Evolutionary conservation across 1,140 invertebrate species (phyloP), one percentile per base, ranked within the genome.

Genomic region (Cotesia vestalis): DNA sequence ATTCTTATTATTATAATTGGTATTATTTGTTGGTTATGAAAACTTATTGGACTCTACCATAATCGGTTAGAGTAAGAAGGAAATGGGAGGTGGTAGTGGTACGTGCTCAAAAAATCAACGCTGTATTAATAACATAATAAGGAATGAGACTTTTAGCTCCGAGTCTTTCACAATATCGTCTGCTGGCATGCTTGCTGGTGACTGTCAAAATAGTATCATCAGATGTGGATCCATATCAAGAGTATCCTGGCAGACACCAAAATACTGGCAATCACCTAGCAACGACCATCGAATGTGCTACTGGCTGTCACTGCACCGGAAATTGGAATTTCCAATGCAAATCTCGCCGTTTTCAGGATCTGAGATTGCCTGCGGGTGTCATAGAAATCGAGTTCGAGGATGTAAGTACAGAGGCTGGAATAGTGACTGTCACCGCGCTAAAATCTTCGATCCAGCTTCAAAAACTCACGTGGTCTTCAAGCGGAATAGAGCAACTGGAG

Each of bases 381-480:
- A 69, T 38, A 8, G 76, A 77, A 6, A 78, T 84, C 1, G 63
- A 62, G 0, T 20, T 84, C 35, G 75, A 52, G 17, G 59, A 76
- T 11, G 80, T 84, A 3, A 12, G 34, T 1, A 72, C 72, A 0
- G 11, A 27, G 1, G 72, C 72, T 1, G 64, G 68, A 5, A 74
- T 66, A 5, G 67, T 84, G 35, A 72, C 77, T 4, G 68, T 73
- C 9, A 74, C 78, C n/a, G 73, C 79, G 3, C 77, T 89, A 17
- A 78, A 79, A 46, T 73, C 40, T 69, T 82, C 72, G 3, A 69
- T 77, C 51, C 64, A 67, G 1, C 81, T 90, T 40, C 77, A 77
- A 59, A 77, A 80, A 40, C 79, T 90, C 57, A 72, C 77, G 36
- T 90, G 89, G 88, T 87, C 81, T 1, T 76, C 82, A 66, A 88